Evolutionary conservation across 2,113 vertebrate species (phyloP), one percentile per base, ranked within the genome.

Genomic region (Pandion haliaetus): DNA sequence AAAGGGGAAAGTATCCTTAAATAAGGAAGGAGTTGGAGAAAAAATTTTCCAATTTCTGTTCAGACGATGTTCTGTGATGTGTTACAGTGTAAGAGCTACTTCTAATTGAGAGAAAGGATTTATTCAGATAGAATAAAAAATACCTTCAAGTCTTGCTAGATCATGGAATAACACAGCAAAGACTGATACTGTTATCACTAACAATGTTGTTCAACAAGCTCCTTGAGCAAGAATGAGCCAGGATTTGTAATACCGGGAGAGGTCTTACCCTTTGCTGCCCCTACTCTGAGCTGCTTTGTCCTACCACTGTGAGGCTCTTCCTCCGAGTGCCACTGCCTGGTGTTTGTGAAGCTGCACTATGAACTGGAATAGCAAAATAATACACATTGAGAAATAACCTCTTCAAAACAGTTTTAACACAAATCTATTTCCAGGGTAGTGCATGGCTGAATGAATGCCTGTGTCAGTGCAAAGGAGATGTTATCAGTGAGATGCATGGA

Each of bases 371-470:
- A 90, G 50, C 67, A 81, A 86, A 96, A 92, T 80, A 95, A 88
- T 42, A 92, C 28, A 74, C n/a, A 84, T 34, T 70, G 69, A 95
- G 81, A 92, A 95, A 88, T 50, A 86, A 88, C 83, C 82, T 91
- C 82, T 74, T 83, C 63, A 70, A 62, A 93, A 81, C n/a, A 59
- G 45, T 92, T 95, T 83, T 88, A 88, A 93, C 80, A 50, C 50
- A 81, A 13, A 78, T 84, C 54, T 83, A 23, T 74, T 88, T 55
- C 55, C 67, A 57, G 29, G 32, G 58, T 52, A 79, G 54, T 31
- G 16, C 57, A 31, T 4, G 21, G 36, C 21, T 49, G 72, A 88
- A 77, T 66, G 36, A 84, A 66, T 58, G 67, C 28, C 26, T 1
- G 2, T 59, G 45, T 86, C 88, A 94, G 76, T 55, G 54, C 69